Evolutionary conservation across 2,113 vertebrate species (phyloP), one percentile per base, ranked within the genome.

Genomic region (Verasper variegatus): DNA sequence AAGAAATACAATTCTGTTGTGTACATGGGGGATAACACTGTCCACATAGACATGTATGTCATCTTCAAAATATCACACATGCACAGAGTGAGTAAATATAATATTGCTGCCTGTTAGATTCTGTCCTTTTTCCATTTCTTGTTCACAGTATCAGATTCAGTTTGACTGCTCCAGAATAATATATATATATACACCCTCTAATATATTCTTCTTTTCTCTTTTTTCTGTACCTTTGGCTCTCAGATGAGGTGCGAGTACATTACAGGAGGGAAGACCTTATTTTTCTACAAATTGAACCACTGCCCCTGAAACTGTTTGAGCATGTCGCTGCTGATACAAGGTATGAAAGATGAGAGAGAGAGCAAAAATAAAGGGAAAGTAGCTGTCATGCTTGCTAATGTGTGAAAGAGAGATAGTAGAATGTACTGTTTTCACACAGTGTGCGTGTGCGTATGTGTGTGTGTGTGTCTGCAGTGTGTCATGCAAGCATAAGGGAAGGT

Each of bases 361-460:
- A 61, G 40, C 37, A 54, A 59, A 76, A 69, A 47, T 56, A 27
- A 76, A 73, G 42, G 40, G 35, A 47, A 69, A 64, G 73, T 7
- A 56, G 76, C 55, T 52, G 71, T 69, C 69, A 63, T 67, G 54
- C 68, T 74, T 74, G 24, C 64, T 79, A 69, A 81, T 72, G 76
- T 78, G 70, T 59, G 31, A 68, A 54, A 57, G 51, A 83, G 35
- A 62, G 51, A 83, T 52, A 61, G 52, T 13, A 15, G 45, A 5
- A 5, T 2, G 45, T 35, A 59, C 20, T 63, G 23, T 57, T 35
- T 78, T 66, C 21, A n/a, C 56, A 26, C 5, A 14, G 61, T n/a
- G 3, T 9, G 3, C 1, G n/a, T 13, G 54, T 9, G 0, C 0
- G n/a, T 5, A 21, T 24, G 21, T 13, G 21, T 18, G 64, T 57